These are phyloP conservation scores for Sylvia borin DNA, from an alignment of 2,797 vertebrate species.

Conservation along the genomic window DNA sequence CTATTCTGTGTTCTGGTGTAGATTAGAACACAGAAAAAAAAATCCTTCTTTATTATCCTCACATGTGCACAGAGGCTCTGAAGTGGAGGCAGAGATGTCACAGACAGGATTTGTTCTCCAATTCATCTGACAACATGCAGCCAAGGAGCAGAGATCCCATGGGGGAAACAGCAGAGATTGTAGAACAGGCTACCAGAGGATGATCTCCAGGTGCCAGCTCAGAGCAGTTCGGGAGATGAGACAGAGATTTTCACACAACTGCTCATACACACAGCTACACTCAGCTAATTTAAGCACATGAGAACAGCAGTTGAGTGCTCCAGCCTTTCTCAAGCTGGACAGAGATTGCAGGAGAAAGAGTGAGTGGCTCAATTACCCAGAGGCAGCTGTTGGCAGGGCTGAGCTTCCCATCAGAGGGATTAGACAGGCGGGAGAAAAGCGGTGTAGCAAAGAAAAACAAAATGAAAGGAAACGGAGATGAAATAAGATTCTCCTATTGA, in stretches of 20 bases:
- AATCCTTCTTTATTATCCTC: not conserved
- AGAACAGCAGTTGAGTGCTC: not conserved
- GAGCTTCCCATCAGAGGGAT: not conserved
- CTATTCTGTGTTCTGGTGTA: not conserved
- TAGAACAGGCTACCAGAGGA: not conserved
- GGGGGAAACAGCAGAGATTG: not conserved
- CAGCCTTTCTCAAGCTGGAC: not conserved
- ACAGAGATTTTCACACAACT: not conserved
- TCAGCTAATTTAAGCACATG: not conserved
- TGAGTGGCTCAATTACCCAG: not conserved
- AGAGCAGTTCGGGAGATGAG: not conserved
- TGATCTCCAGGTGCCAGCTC: not conserved
- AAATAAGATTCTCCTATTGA: slow-evolving; percentile 36
- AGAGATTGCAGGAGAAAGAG: not conserved
- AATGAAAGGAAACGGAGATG: not conserved
- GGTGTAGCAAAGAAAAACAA: not conserved
- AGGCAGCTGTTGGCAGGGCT: not conserved
- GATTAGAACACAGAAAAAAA: not conserved
- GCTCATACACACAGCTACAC: not conserved
- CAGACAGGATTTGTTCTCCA: not conserved
- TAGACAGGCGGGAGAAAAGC: not conserved
- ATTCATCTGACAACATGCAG: not conserved
- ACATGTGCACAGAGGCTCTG: not conserved
- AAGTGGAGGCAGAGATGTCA: not conserved
- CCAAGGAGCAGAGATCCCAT: not conserved